Evolutionary conservation across 2,888 invertebrate genomes (phyloP).

Genomic region (Nycteola revayana): DNA sequence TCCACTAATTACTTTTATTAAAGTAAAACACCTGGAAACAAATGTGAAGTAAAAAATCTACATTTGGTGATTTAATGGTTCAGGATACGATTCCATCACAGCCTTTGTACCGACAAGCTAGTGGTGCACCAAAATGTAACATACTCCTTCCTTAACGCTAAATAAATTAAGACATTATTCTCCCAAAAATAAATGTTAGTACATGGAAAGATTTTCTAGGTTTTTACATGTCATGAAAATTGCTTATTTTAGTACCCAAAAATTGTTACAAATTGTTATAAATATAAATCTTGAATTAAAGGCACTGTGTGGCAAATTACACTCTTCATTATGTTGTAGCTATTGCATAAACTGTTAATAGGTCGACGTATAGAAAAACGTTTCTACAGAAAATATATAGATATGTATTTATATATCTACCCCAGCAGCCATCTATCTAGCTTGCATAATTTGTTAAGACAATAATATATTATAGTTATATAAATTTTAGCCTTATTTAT

Average conservation of each 20-base stretch:
- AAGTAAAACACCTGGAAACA: too few relatives aligned
- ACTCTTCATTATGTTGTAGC: too few relatives aligned
- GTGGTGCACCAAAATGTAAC: conserved; percentile 24
- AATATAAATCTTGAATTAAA: too few relatives aligned
- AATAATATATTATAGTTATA: too few relatives aligned
- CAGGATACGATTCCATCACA: conserved; percentile 52
- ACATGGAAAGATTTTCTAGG: background rate
- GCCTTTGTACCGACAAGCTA: conserved; percentile 44
- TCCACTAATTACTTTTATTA: too few relatives aligned
- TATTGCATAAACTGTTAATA: too few relatives aligned
- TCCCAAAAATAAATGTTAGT: conserved; percentile 11
- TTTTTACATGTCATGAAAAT: conserved; percentile 53
- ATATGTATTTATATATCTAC: too few relatives aligned
- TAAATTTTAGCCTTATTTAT: conserved; percentile 16
- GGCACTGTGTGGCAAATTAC: too few relatives aligned
- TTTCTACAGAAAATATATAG: too few relatives aligned
- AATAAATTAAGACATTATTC: conserved; percentile 25
- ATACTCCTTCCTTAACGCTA: conserved; percentile 14
- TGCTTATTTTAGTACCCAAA: too few relatives aligned
- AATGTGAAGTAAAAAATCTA: conserved; percentile 13
- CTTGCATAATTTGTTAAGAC: background rate
- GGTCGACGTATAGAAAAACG: too few relatives aligned
- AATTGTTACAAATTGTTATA: too few relatives aligned
- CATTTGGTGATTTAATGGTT: conserved; percentile 41
- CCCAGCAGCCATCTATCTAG: conserved; percentile 19